phyloP scores from a whole-genome alignment of 1,140 invertebrate genomes.

The Philopotamus ludificatus region DNA sequence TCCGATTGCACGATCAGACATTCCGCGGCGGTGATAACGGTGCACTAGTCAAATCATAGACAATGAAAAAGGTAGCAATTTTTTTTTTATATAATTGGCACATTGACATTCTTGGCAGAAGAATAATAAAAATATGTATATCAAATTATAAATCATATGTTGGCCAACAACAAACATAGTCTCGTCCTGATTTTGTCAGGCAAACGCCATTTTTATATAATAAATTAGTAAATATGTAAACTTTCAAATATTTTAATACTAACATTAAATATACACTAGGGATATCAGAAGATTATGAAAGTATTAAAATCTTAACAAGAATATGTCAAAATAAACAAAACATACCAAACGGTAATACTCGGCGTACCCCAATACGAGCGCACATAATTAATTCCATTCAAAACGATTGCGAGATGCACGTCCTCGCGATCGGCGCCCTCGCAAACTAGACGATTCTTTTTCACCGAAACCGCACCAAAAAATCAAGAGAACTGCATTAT shows the following conservation, averaged over 20 bases:
- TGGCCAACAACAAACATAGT: background rate
- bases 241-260: slow-evolving; percentile 1
- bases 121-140: background rate
- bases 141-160: background rate
- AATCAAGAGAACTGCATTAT: background rate
- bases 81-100: slow-evolving; percentile 3
- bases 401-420: background rate
- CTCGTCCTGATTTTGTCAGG: too few relatives aligned
- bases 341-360: background rate
- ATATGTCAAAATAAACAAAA: background rate
- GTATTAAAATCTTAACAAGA: background rate
- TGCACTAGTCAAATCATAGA: background rate
- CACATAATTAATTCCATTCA: background rate
- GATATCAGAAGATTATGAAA: slow-evolving; percentile 2
- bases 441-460: background rate
- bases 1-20: background rate
- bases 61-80: background rate
- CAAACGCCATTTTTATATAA: background rate
- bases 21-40: background rate
- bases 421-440: background rate
- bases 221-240: background rate
- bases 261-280: background rate
- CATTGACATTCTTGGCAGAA: background rate
- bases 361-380: background rate
- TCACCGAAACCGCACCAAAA: background rate